Evolutionary conservation across 2,888 invertebrate genomes (phyloP).

Genomic region (Eupeodes luniger): DNA sequence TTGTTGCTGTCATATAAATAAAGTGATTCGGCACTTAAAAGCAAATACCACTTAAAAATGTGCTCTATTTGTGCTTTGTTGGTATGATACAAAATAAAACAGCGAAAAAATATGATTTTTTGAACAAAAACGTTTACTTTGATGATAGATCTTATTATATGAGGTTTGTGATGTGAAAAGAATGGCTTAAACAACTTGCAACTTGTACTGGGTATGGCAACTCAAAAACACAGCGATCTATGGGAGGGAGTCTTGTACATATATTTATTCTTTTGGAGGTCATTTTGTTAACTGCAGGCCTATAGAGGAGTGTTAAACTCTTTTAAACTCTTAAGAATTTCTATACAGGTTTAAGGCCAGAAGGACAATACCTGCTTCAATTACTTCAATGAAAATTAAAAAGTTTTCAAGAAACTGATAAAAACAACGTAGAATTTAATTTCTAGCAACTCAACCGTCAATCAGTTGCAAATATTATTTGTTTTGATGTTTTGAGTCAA

Average conservation of each 20-base stretch:
- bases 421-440: too few species aligned
- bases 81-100: too few species aligned
- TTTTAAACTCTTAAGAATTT: too few species aligned
- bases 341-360: too few species aligned
- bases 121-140: slow-evolving; percentile 19
- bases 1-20: slow-evolving; percentile 46
- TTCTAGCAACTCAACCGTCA: too few species aligned
- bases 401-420: too few species aligned
- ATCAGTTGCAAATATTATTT: too few species aligned
- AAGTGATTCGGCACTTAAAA: slow-evolving; percentile 56
- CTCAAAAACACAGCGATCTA: not conserved
- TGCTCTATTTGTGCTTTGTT: slow-evolving; percentile 26
- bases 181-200: not conserved
- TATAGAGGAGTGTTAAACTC: too few species aligned
- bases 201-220: not conserved
- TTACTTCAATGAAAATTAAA: too few species aligned
- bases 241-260: not conserved
- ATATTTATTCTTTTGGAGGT: not conserved
- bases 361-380: too few species aligned
- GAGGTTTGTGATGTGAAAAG: not conserved
- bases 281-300: not conserved
- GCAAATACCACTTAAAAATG: slow-evolving; percentile 30
- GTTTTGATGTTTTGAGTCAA: too few species aligned
- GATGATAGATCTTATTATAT: slow-evolving; percentile 33
- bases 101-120: not conserved